Percentiles rank a stretch among this genome's conserved stretches.
Evolutionary conservation across 2,888 invertebrate genomes (phyloP).

Genomic region (Heliothis peltigera): DNA sequence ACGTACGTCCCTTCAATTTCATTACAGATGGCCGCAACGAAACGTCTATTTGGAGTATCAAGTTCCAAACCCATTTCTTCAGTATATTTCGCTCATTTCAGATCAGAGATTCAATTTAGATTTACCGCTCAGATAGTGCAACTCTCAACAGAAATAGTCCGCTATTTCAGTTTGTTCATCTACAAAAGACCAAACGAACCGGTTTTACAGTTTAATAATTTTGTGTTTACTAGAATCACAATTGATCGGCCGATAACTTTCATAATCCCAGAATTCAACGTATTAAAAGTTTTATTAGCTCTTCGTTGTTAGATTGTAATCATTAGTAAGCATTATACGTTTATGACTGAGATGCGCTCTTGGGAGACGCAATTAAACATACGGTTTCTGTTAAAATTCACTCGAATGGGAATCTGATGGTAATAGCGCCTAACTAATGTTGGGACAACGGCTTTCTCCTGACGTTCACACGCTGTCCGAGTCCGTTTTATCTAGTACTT

Average conservation of each 20-base stretch:
- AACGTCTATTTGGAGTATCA: constrained; percentile 69
- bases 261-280: constrained; percentile 60
- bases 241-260: constrained; percentile 59
- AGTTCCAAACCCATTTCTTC: constrained; percentile 73
- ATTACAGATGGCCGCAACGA: constrained; percentile 71
- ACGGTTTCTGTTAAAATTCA: constrained; percentile 71
- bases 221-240: constrained; percentile 42
- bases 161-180: constrained; percentile 74
- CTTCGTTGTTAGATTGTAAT: constrained; percentile 69
- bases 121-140: constrained; percentile 74
- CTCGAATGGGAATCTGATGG: constrained; percentile 75
- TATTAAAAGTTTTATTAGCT: constrained; percentile 65
- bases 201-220: constrained; percentile 60
- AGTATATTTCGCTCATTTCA: constrained; percentile 77
- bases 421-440: constrained; percentile 80
- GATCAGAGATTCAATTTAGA: constrained; percentile 84
- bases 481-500: constrained; percentile 87
- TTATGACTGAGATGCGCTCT: constrained; percentile 67
- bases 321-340: constrained; percentile 71
- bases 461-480: constrained; percentile 88
- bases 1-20: constrained; percentile 75
- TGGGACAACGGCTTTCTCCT: constrained; percentile 87
- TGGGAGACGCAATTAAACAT: constrained; percentile 71
- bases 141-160: constrained; percentile 70
- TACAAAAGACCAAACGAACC: constrained; percentile 58